These are phyloP conservation scores for Drosophila sechellia DNA, from an alignment of 1,140 invertebrate genomes.

Conservation along the genomic window DNA sequence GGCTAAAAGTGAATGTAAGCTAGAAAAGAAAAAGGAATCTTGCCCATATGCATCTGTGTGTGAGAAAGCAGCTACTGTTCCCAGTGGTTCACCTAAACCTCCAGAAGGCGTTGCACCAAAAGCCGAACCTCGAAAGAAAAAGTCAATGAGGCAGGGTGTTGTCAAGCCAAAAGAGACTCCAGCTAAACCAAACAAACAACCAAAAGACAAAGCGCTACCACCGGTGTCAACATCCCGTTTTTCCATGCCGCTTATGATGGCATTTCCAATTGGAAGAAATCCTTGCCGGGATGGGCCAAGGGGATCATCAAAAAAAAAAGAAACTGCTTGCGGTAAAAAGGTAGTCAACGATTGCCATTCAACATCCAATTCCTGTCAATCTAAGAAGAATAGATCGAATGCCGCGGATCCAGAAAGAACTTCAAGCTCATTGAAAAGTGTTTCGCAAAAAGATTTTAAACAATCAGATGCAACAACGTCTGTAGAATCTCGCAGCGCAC, in stretches of 20 bases:
- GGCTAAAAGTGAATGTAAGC: neutral
- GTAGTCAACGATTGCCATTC: neutral
- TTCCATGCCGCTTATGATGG: neutral
- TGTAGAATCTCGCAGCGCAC: neutral
- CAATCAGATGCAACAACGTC: neutral
- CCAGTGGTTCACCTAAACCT: neutral
- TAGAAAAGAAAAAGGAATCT: neutral
- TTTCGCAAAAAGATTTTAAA: neutral
- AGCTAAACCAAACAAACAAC: neutral
- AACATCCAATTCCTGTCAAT: neutral
- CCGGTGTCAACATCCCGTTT: neutral
- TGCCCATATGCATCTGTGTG: too few species aligned
- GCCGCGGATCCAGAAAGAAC: too few species aligned
- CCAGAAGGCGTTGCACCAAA: neutral
- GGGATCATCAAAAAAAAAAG: neutral
- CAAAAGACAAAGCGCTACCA: neutral
- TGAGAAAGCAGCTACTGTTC: neutral
- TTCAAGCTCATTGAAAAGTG: too few species aligned
- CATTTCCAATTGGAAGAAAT: constrained; percentile 27
- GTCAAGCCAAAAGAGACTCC: neutral
- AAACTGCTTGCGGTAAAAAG: neutral
- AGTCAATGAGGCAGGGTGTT: neutral
- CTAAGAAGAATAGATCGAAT: neutral
- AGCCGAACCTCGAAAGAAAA: neutral
- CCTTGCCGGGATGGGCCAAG: constrained; percentile 24